Base-by-base conservation (phyloP, 2,113 vertebrate genomes). In the Ellobius talpinus region DNA sequence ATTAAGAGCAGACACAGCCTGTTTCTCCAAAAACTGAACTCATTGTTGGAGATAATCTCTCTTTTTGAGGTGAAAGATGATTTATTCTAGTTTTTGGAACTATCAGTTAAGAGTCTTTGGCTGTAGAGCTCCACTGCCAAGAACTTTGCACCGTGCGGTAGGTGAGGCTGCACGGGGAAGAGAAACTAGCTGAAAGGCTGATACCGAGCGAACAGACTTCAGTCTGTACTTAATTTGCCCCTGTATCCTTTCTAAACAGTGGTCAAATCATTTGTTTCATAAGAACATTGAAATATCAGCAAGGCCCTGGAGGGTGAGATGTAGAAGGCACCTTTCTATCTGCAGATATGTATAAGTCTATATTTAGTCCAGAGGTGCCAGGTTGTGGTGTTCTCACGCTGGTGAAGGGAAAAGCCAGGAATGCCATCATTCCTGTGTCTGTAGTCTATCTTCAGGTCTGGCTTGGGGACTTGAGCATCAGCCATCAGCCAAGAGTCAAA, bases 21-120 rank as follows among this genome's bases (percentile, higher is more conserved):
- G 78, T 91, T 94, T 66, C 52, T 97, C 96, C 81, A 89, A 90
- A 97, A 89, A 77, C 21, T 96, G 93, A 97, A 95, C 92, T 97
- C 90, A 90, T 1, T 91, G 33, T 89, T 96, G 95, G 95, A 45
- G 26, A 94, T 61, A 92, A 97, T 78, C 90, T 97, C 85, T 84
- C n/a, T 91, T 94, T 87, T 89, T 90, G 90, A 95, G 39, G 89
- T 93, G 90, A 97, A 97, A 45, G 92, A 79, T 88, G 88, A 82
- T 95, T 78, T 93, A 76, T 87, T 77, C 61, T 97, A 76, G 72
- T 65, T 78, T 95, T 94, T 95, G 90, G 94, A 96, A 70, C 91
- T 87, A 47, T 76, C 29, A 24, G 76, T 93, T 90, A 73, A 68
- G 89, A 94, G 63, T 92, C 88, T 72, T 76, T 96, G 88, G 66